Conservation (phyloP, 30 jellyfish, hydroid and myxozoan species). For the Catostylus mosaicus region DNA sequence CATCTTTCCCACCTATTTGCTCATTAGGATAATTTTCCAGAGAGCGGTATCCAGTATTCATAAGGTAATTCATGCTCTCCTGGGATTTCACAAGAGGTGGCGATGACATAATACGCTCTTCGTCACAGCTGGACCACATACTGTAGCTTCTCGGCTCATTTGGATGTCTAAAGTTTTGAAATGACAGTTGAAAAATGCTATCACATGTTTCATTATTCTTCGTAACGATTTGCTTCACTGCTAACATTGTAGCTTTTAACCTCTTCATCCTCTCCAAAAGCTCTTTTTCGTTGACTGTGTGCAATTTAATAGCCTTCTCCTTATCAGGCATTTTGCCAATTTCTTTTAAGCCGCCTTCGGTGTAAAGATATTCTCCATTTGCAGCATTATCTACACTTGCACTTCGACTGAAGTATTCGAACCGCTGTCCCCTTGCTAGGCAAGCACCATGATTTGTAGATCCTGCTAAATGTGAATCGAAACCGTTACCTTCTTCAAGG, state of each 20-base stretch:
- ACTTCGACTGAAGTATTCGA: conserved; percentile 14
- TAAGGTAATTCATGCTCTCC: neutral
- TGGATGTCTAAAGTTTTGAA: conserved; percentile 57
- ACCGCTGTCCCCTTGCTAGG: neutral
- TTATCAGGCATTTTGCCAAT: neutral
- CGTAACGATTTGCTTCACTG: conserved; percentile 8
- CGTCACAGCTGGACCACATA: conserved; percentile 47
- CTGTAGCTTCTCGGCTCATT: conserved; percentile 60
- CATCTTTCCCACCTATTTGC: neutral
- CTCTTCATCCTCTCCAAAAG: neutral
- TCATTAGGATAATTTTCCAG: conserved; percentile 6
- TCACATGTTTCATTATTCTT: conserved; percentile 40
- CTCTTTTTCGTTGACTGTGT: neutral
- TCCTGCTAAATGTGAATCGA: neutral
- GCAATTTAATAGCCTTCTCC: neutral
- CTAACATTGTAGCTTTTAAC: conserved; percentile 4
- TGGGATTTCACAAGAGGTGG: conserved; percentile 9
- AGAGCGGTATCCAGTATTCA: conserved; percentile 24
- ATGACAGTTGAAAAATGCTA: conserved; percentile 52
- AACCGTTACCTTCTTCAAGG: conserved; percentile 48
- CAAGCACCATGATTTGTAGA: neutral
- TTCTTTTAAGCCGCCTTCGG: neutral
- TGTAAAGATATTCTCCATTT: neutral
- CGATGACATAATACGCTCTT: neutral
- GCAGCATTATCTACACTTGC: neutral